Conservation (phyloP, 1,140 invertebrate genomes). For the Leguminivora glycinivorella region DNA sequence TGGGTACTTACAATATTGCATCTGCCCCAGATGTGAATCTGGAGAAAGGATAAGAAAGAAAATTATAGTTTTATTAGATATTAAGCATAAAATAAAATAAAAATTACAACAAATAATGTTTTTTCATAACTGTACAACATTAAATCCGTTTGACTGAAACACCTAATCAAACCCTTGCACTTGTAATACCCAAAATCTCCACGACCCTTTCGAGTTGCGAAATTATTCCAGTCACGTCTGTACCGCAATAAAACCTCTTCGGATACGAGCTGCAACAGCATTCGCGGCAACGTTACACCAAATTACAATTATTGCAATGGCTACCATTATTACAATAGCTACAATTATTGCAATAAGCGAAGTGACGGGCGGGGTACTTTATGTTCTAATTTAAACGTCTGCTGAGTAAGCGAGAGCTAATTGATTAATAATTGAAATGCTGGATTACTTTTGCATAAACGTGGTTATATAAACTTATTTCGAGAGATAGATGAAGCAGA, state of each 20-base stretch:
- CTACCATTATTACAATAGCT: conserved; percentile 6
- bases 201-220: conserved; percentile 19
- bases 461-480: background rate
- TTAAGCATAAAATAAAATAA: background rate
- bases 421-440: background rate
- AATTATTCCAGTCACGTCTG: conserved; percentile 22
- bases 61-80: background rate
- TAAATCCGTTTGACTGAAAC: background rate
- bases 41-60: conserved; percentile 14
- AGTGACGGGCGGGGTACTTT: background rate
- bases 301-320: conserved; percentile 24
- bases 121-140: background rate
- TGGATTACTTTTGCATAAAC: background rate
- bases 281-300: conserved; percentile 25
- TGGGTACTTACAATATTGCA: conserved; percentile 21
- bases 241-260: conserved; percentile 22
- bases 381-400: background rate
- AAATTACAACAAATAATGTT: background rate
- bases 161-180: conserved; percentile 19
- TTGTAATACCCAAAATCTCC: conserved; percentile 26
- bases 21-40: conserved; percentile 26
- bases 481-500: background rate
- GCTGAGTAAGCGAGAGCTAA: background rate
- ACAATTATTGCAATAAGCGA: conserved; percentile 9
- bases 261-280: conserved; percentile 23